These are phyloP conservation scores for Trichopria drosophilae DNA, from an alignment of 2,888 invertebrate genomes.

Conservation along the genomic window DNA sequence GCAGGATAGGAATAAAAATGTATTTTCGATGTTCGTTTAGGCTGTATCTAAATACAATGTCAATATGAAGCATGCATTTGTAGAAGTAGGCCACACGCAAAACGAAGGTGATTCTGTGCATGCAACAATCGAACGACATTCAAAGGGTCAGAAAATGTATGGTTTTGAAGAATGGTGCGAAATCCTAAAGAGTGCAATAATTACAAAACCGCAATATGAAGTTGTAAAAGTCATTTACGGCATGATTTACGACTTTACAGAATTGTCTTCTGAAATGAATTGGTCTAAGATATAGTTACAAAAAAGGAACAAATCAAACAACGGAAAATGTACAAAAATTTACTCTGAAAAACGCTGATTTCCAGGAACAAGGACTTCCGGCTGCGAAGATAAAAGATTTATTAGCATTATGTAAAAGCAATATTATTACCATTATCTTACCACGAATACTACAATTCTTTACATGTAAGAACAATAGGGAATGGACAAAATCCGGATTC, in stretches of 20 bases:
- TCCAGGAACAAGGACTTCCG: neutral
- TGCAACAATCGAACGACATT: constrained; percentile 35
- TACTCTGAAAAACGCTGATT: neutral
- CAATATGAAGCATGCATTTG: constrained; percentile 35
- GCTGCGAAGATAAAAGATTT: neutral
- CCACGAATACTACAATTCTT: constrained; percentile 1
- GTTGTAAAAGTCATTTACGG: neutral
- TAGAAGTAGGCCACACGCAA: constrained; percentile 41
- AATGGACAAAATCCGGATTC: too few relatives aligned
- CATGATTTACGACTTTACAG: neutral
- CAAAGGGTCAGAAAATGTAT: too few relatives aligned
- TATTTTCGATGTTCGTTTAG: constrained; percentile 30
- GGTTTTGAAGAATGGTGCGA: neutral
- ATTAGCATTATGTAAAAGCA: neutral
- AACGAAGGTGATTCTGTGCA: constrained; percentile 41
- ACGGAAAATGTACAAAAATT: neutral
- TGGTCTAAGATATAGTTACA: too few relatives aligned
- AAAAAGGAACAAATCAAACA: neutral
- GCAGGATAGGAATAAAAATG: constrained; percentile 39
- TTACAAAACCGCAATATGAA: neutral
- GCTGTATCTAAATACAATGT: constrained; percentile 33
- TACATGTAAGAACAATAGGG: neutral
- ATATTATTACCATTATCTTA: neutral
- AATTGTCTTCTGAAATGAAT: too few relatives aligned
- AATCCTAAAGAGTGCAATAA: neutral